Percentiles rank a stretch among this genome's conserved stretches.
Conservation (phyloP, 2,113 vertebrate species). For the Ophthalmolycus amberensis region DNA sequence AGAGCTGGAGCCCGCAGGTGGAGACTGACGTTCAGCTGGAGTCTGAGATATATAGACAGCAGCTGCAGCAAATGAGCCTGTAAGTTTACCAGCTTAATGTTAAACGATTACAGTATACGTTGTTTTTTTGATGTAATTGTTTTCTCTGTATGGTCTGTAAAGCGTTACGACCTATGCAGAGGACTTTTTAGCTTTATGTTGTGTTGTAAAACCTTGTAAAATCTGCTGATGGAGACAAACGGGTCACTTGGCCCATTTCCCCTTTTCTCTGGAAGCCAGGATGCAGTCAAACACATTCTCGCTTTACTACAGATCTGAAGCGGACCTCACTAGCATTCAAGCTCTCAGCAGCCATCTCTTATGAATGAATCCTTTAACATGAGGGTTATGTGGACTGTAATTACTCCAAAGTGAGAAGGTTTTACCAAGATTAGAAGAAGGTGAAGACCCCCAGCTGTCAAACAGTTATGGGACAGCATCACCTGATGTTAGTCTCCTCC, state of each 20-base stretch:
- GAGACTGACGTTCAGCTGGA: not conserved
- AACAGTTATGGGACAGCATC: not conserved
- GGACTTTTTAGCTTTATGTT: not conserved
- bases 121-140: not conserved
- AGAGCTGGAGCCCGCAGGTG: not conserved
- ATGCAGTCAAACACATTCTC: not conserved
- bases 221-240: not conserved
- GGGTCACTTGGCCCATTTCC: not conserved
- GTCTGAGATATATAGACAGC: not conserved
- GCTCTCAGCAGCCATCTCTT: constrained; percentile 1
- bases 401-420: not conserved
- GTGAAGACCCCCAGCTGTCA: not conserved
- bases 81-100: not conserved
- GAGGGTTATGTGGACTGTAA: not conserved
- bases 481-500: not conserved
- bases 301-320: not conserved
- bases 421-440: not conserved
- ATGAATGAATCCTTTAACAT: not conserved
- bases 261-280: not conserved
- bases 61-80: not conserved
- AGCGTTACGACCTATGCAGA: not conserved
- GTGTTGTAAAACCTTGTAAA: not conserved
- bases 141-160: not conserved
- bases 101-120: not conserved
- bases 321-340: not conserved